phyloP scores from a whole-genome alignment of 2,888 invertebrate species.

The Drosophila paranaensis region DNA sequence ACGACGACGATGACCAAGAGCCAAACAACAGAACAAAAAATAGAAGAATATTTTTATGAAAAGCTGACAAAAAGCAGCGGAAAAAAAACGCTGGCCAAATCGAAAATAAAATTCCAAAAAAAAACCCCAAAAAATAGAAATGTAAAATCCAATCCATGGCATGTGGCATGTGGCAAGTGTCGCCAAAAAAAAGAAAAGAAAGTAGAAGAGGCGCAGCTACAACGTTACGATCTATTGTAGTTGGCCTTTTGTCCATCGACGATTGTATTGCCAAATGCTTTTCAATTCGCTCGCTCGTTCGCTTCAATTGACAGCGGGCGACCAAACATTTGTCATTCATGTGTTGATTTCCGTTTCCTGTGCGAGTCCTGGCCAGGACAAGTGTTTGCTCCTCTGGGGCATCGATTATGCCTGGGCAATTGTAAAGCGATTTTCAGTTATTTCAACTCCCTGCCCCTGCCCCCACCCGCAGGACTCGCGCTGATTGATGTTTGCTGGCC shows the following conservation, averaged over 20 bases:
- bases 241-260: constrained; percentile 53
- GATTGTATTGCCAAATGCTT: constrained; percentile 45
- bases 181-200: constrained; percentile 13
- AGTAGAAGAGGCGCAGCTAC: background rate
- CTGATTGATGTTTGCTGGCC: constrained; percentile 73
- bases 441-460: constrained; percentile 2
- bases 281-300: constrained; percentile 61
- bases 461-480: background rate
- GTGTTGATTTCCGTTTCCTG: constrained; percentile 83
- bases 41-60: constrained; percentile 11
- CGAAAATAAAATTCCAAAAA: background rate
- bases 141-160: constrained; percentile 34
- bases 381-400: constrained; percentile 84
- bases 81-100: constrained; percentile 17
- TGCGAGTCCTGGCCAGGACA: constrained; percentile 27
- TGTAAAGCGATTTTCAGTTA: constrained; percentile 84
- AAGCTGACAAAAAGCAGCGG: constrained; percentile 15
- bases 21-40: constrained; percentile 7
- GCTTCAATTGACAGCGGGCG: constrained; percentile 60
- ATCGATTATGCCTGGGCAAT: constrained; percentile 84
- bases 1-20: constrained; percentile 24
- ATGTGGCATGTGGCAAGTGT: constrained; percentile 37
- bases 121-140: constrained; percentile 5
- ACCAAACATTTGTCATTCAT: constrained; percentile 83
- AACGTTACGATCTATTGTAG: constrained; percentile 67